These are phyloP conservation scores for Accipiter cooperii DNA, from an alignment of 2,113 vertebrate species.

Conservation along the genomic window DNA sequence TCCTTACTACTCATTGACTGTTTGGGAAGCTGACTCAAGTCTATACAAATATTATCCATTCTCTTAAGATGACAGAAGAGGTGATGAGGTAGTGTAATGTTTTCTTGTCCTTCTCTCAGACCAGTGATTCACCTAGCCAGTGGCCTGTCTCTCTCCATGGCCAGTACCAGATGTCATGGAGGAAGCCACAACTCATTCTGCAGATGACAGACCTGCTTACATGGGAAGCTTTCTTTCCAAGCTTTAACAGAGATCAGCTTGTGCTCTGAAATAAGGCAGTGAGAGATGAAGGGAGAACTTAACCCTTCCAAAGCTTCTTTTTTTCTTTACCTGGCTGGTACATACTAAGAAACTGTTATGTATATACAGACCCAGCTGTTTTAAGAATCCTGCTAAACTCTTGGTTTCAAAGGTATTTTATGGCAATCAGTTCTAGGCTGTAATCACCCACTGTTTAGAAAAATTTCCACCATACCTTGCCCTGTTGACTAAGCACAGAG, in stretches of 20 bases:
- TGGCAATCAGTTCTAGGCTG: not conserved
- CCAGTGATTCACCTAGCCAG: not conserved
- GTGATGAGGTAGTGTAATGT: not conserved
- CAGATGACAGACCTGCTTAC: constrained; percentile 9
- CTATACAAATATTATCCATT: not conserved
- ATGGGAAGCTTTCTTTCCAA: not conserved
- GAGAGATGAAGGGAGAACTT: not conserved
- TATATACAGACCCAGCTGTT: not conserved
- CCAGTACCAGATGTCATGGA: not conserved
- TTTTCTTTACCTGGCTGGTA: not conserved
- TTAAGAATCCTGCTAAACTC: not conserved
- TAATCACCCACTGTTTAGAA: not conserved
- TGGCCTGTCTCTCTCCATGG: not conserved
- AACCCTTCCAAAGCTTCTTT: not conserved
- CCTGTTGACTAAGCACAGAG: not conserved
- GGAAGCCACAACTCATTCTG: constrained; percentile 1
- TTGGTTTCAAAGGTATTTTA: not conserved
- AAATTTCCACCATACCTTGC: not conserved
- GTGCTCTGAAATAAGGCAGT: not conserved
- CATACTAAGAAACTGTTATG: not conserved
- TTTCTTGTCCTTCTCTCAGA: not conserved
- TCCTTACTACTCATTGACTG: not conserved
- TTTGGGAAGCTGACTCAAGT: not conserved
- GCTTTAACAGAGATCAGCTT: not conserved
- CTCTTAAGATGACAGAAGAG: not conserved